phyloP scores from a whole-genome alignment of 2,797 vertebrate species.

The Botia kubotai region DNA sequence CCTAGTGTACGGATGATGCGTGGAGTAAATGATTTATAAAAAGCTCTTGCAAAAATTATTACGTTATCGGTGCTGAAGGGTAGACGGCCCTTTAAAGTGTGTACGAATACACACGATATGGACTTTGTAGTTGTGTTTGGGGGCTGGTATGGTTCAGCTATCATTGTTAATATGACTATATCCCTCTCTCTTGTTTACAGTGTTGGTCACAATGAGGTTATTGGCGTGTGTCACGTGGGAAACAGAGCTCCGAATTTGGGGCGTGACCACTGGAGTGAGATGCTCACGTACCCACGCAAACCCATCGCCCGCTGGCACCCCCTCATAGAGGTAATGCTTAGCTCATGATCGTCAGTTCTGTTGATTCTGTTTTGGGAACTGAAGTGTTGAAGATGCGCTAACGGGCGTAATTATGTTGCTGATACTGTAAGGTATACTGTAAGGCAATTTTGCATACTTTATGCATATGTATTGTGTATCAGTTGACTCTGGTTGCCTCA shows the following conservation, averaged over 20 bases:
- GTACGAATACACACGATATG: not conserved
- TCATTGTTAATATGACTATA: not conserved
- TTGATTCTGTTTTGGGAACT: not conserved
- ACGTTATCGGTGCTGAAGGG: slow-evolving; percentile 6
- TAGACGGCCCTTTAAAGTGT: not conserved
- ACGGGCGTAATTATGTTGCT: no score
- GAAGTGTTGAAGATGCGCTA: no score
- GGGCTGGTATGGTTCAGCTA: not conserved
- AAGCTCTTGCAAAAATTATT: not conserved
- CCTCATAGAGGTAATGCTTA: slow-evolving; percentile 87
- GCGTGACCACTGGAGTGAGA: slow-evolving; percentile 97
- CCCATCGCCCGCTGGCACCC: slow-evolving; percentile 98
- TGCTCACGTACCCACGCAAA: slow-evolving; percentile 94
- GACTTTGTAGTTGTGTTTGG: not conserved
- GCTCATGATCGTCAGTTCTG: not conserved
- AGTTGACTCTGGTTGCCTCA: no score
- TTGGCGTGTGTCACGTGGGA: slow-evolving; percentile 96
- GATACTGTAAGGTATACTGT: no score
- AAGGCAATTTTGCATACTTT: no score
- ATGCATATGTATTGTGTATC: no score
- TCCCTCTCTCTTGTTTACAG: slow-evolving; percentile 77
- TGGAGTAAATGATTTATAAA: slow-evolving; percentile 1
- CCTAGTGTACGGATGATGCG: not conserved
- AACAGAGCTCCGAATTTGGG: slow-evolving; percentile 90
- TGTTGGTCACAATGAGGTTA: slow-evolving; percentile 98